These are phyloP conservation scores for Nymphalis urticae DNA, from an alignment of 2,888 invertebrate species.

Conservation along the genomic window DNA sequence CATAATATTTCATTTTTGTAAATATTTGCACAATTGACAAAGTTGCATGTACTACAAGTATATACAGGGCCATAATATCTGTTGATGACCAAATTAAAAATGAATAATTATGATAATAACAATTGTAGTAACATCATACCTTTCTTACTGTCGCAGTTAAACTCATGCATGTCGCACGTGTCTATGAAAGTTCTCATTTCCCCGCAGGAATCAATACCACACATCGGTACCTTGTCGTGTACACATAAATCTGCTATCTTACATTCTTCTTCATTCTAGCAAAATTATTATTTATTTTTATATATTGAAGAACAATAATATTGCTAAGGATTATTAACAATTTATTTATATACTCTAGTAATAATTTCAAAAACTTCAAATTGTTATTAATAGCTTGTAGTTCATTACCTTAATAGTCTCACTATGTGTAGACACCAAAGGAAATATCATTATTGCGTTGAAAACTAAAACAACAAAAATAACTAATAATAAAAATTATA, in stretches of 20 bases:
- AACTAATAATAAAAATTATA: not conserved
- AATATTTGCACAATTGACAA: too few relatives aligned
- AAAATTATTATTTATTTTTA: not conserved
- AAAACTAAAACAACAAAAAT: conserved; percentile 24
- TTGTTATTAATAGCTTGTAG: not conserved
- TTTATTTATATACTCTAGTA: not conserved
- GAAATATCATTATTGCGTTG: conserved; percentile 39
- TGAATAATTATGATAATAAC: not conserved
- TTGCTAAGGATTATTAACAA: too few relatives aligned
- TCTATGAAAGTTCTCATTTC: conserved; percentile 77
- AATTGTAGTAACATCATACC: conserved; percentile 46
- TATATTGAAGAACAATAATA: too few relatives aligned
- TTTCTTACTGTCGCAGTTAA: conserved; percentile 77
- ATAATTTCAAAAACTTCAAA: not conserved
- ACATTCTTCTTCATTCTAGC: conserved; percentile 75
- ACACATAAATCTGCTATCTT: conserved; percentile 74
- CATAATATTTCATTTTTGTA: too few relatives aligned
- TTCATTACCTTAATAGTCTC: conserved; percentile 64
- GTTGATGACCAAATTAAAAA: too few relatives aligned
- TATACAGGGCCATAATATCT: too few relatives aligned
- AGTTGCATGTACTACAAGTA: too few relatives aligned
- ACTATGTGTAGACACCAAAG: conserved; percentile 59
- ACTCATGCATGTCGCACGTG: conserved; percentile 75
- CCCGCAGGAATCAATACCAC: conserved; percentile 75
- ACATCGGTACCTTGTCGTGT: conserved; percentile 77